Evolutionary conservation across 2,113 vertebrate genomes (phyloP).

Genomic region (Hippocampus abdominalis): DNA sequence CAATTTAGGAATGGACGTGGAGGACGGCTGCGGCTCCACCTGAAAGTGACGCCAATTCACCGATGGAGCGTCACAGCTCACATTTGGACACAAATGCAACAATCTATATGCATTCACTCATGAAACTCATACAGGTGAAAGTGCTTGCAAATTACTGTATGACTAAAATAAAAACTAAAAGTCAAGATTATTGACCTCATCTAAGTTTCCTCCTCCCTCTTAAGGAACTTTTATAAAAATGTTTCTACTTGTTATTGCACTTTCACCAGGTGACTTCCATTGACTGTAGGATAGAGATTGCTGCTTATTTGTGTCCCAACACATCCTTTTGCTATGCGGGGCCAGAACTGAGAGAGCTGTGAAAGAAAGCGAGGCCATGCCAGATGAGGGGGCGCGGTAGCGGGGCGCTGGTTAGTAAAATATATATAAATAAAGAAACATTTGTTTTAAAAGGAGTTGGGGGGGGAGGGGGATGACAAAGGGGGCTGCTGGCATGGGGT

Average conservation of each 20-base stretch:
- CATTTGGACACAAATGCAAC: background rate
- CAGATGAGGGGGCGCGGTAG: conserved; percentile 43
- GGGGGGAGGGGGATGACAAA: conserved; percentile 20
- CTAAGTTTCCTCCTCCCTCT: no score
- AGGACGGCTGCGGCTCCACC: conserved; percentile 11
- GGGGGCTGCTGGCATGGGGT: conserved; percentile 39
- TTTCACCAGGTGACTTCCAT: conserved; percentile 4
- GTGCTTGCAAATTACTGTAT: background rate
- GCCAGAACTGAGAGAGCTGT: conserved; percentile 12
- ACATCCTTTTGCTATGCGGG: background rate
- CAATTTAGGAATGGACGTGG: background rate
- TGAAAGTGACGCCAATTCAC: background rate
- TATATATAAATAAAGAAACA: no score
- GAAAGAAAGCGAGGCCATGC: conserved; percentile 59
- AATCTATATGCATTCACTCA: background rate
- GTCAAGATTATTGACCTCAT: background rate
- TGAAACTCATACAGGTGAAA: background rate
- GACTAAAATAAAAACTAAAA: background rate
- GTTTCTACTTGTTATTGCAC: background rate
- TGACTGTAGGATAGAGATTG: background rate
- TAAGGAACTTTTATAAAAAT: no score
- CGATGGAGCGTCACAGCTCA: background rate
- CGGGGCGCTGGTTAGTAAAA: conserved; percentile 46
- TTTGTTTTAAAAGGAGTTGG: background rate
- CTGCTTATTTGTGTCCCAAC: conserved; percentile 29